phyloP scores from a whole-genome alignment of 2,888 invertebrate species.

The Eristalis pertinax region DNA sequence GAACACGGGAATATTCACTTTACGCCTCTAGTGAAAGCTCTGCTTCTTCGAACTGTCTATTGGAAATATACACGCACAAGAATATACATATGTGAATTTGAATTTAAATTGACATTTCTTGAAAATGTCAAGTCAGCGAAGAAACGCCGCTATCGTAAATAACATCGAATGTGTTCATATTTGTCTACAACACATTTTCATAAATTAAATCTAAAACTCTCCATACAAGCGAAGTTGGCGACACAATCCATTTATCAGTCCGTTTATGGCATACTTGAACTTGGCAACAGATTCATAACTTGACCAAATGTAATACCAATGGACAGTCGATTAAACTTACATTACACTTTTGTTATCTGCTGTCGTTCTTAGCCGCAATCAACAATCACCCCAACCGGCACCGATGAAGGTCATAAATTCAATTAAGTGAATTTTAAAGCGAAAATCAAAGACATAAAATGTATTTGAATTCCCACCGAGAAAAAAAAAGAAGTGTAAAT shows the following conservation, averaged over 20 bases:
- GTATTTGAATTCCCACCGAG: conserved; percentile 13
- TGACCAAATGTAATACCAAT: neutral
- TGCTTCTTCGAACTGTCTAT: neutral
- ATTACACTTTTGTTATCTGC: conserved; percentile 14
- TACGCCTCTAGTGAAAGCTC: neutral
- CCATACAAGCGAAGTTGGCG: neutral
- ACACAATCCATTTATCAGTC: neutral
- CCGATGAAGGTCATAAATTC: conserved; percentile 30
- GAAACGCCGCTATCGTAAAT: neutral
- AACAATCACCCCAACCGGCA: neutral
- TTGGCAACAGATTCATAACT: neutral
- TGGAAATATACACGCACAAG: neutral
- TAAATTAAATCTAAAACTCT: neutral
- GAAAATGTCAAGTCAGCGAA: neutral
- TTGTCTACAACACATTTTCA: neutral
- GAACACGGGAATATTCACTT: neutral
- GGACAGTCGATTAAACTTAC: neutral
- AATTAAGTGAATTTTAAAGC: conserved; percentile 22
- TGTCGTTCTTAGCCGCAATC: neutral
- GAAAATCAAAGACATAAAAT: conserved; percentile 8
- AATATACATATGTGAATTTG: too few relatives aligned
- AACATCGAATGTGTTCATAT: neutral
- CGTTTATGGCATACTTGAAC: neutral
- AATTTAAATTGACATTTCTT: neutral
- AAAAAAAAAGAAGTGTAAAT: conserved; percentile 30